Base-by-base conservation (phyloP, 2,113 vertebrate species). In the Coptodon rendalli region DNA sequence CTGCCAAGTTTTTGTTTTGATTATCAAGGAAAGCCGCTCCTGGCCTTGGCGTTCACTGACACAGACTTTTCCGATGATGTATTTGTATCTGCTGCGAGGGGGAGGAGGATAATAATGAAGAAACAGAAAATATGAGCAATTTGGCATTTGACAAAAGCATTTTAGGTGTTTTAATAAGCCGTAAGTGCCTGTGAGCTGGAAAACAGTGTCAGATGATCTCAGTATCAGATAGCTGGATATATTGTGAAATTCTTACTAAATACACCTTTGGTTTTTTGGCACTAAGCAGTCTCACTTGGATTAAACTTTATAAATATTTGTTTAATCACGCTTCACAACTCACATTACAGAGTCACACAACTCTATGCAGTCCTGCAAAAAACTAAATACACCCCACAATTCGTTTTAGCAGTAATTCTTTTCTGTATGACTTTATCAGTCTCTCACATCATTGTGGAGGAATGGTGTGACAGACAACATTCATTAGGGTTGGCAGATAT, bases 1-100 rank as follows among this genome's bases (percentile, higher is more conserved):
- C 53, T 92, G 93, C 93, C 91, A 92, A 73, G 29, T 27, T 54
- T 91, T 87, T 91, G 87, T 94, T 94, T 93, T 88, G 82, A 92
- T 91, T 92, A 84, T 73, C 43, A 79, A 66, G 50, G 50, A 85
- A 92, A 91, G 83, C 84, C 2, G 78, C 83, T 85, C 6, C 80
- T 86, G 86, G 82, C 82, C 73, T 73, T 29, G 40, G 66, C 53
- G 73, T 56, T 27, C 66, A 38, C 82, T 94, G 87, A 85, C 90
- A 91, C 3, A 2, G 48, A 80, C 83, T 88, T 78, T 92, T 91
- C 90, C 91, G 6, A 81, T 91, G 90, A 95, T 40, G 83, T 89
- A 78, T 87, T 85, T 83, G 48, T 88, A 88, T 93, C 86, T 90
- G 83, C 86, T 73, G 56, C 66, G 8, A 45, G 73, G 84, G 89